phyloP scores from a whole-genome alignment of 2,888 invertebrate species.

The Matsumyia berberina region DNA sequence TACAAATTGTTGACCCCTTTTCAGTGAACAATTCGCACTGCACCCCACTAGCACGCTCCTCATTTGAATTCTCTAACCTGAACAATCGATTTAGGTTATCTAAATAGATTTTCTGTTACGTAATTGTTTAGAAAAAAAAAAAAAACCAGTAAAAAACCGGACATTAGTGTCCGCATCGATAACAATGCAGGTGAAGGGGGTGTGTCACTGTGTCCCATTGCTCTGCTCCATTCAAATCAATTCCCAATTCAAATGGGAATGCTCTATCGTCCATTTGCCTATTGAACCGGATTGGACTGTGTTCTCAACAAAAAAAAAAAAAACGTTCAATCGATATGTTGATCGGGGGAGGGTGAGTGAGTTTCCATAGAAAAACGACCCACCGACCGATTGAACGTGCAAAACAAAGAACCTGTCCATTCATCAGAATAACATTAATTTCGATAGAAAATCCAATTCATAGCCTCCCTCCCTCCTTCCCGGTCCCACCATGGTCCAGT shows the following conservation, averaged over 20 bases:
- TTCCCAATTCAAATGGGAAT: conserved; percentile 16
- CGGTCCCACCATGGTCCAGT: background rate
- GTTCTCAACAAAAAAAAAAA: conserved; percentile 20
- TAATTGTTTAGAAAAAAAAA: conserved; percentile 45
- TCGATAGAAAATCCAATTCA: conserved; percentile 57
- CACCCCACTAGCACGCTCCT: conserved; percentile 27
- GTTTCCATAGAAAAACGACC: background rate
- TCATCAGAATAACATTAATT: conserved; percentile 65
- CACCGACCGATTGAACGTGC: conserved; percentile 37
- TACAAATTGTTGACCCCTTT: conserved; percentile 36
- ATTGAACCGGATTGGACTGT: conserved; percentile 39
- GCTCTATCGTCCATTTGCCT: conserved; percentile 21
- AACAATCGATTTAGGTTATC: conserved; percentile 69
- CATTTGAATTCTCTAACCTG: conserved; percentile 21
- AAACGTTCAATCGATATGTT: conserved; percentile 12
- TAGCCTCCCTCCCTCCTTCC: background rate
- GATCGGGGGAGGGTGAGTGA: background rate
- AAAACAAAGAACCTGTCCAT: conserved; percentile 56
- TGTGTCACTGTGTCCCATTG: conserved; percentile 41
- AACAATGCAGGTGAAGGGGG: conserved; percentile 50
- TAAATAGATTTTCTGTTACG: conserved; percentile 65
- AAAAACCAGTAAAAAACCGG: conserved; percentile 49
- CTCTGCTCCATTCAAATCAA: conserved; percentile 15
- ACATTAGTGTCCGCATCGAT: conserved; percentile 54
- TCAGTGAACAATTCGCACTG: conserved; percentile 6